A percentile compares a stretch with the other conserved stretches of the same genome.
Evolutionary conservation across 2,113 vertebrate genomes (phyloP).

Genomic region (Vimba vimba): DNA sequence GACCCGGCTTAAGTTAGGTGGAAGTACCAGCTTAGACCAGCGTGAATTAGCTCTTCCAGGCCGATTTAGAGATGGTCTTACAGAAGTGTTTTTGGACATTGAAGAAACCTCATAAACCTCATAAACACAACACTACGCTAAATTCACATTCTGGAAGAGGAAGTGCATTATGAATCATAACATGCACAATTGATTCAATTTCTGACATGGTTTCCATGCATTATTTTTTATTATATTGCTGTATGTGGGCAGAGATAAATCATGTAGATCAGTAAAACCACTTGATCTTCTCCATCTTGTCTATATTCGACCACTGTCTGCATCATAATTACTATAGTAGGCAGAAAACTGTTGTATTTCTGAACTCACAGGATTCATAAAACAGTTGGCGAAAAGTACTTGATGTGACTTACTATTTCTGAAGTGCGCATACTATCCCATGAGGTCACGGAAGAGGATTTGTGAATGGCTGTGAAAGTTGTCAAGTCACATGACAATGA

Average conservation of each 20-base stretch:
- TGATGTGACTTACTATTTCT: too few species aligned
- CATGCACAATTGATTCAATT: background rate
- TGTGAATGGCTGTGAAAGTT: too few species aligned
- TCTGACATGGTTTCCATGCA: background rate
- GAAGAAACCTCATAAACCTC: background rate
- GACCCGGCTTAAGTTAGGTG: conserved; percentile 45
- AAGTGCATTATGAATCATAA: background rate
- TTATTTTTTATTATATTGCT: background rate
- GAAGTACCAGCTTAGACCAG: background rate
- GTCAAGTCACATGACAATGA: too few species aligned
- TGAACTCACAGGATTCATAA: too few species aligned
- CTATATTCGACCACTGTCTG: background rate
- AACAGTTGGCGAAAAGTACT: too few species aligned
- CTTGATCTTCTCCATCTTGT: background rate
- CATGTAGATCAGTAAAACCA: background rate
- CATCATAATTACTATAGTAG: too few species aligned
- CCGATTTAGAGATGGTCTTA: background rate
- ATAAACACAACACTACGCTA: background rate
- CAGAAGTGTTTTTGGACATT: background rate
- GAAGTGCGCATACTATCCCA: too few species aligned
- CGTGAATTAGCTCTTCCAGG: background rate
- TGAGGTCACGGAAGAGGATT: too few species aligned
- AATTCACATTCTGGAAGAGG: background rate
- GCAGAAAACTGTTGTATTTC: too few species aligned
- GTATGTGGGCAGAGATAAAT: background rate